phyloP scores from a whole-genome alignment of 2,113 vertebrate species.

The Perognathus longimembris region DNA sequence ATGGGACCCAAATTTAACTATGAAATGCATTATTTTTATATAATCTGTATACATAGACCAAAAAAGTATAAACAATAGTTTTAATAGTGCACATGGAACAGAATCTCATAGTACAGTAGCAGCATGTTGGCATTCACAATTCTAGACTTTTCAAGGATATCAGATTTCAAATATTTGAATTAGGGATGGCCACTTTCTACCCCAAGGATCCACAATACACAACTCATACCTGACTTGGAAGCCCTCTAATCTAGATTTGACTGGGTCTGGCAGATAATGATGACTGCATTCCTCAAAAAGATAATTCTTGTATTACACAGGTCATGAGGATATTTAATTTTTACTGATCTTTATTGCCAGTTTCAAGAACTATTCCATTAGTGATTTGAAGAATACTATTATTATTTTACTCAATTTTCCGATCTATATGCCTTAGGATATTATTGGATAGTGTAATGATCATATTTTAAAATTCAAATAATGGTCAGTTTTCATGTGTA shows the following conservation, averaged over 20 bases:
- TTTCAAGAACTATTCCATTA: slow-evolving; percentile 13
- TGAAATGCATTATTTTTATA: not conserved
- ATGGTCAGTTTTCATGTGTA: slow-evolving; percentile 17
- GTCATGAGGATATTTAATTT: not conserved
- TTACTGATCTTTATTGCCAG: not conserved
- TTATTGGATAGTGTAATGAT: slow-evolving; percentile 18
- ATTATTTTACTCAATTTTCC: slow-evolving; percentile 38
- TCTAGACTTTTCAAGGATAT: not conserved
- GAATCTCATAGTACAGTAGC: not conserved
- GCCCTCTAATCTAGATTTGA: not conserved
- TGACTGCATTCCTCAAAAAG: not conserved
- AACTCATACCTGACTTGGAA: not conserved
- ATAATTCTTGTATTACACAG: not conserved
- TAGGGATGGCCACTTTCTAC: not conserved
- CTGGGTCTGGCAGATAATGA: not conserved
- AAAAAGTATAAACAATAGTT: not conserved
- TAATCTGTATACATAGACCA: not conserved
- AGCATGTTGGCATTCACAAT: not conserved
- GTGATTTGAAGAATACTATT: not conserved
- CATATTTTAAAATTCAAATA: slow-evolving; percentile 51
- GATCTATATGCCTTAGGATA: not conserved
- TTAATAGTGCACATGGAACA: not conserved
- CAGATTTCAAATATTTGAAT: not conserved
- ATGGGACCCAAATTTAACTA: not conserved
- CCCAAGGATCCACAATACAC: not conserved